Base-by-base conservation (phyloP, 2,113 vertebrate species). In the Megatriorchis doriae region DNA sequence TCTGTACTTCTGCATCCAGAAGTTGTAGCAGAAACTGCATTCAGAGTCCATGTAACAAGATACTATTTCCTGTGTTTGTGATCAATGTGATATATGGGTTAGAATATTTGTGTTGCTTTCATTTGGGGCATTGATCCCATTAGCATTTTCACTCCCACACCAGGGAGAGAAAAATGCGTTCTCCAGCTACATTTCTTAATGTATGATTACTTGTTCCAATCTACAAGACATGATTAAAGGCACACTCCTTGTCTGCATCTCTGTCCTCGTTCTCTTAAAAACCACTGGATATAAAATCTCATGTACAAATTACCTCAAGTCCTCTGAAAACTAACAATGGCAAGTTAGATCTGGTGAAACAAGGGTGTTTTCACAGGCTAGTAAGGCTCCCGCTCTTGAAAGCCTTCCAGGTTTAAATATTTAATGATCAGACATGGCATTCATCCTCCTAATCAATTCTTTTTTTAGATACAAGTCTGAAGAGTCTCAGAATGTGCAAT, bases 381-480 rank as follows among this genome's bases (percentile, higher is more conserved):
- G 43, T 80, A 79, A 71, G 56, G 47, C 80, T 92, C 38, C 55
- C 17, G 8, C 52, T 78, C 72, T 63, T 92, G 94, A 94, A 92
- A 92, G 77, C 61, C 36, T 89, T 72, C 63, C 86, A 91, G 47
- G 55, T 72, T 95, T 96, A 96, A 96, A 96, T 95, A 96, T 94
- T 97, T 96, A 65, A 97, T 89, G 65, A 94, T 72, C 77, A 94
- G 80, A 58, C 53, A 53, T 9, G 31, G 43, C 77, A 87, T 85
- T 92, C 68, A 61, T 81, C n/a, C 68, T 72, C 48, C 80, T 91
- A 78, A 97, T 95, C 77, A 94, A 91, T 89, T 92, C 38, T 84
- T 84, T 88, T 95, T 93, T 95, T 94, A 89, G 88, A 52, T 81
- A 29, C 3, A 1, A 86, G 86, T 52, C 83, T 89, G 77, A 72